phyloP scores from a whole-genome alignment of 2,888 invertebrate genomes.

The Malthinus seriepunctatus region DNA sequence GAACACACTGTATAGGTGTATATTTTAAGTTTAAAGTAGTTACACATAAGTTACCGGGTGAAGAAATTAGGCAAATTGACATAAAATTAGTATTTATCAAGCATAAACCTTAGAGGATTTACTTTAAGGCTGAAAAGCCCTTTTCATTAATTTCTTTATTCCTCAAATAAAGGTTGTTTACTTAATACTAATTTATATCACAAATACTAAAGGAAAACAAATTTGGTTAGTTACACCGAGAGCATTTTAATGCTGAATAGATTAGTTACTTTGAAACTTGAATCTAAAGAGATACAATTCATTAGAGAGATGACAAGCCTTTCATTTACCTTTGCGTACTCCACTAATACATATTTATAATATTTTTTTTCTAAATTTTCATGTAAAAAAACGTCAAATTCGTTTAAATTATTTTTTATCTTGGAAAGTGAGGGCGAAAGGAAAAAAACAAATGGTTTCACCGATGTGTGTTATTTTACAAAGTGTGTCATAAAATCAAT shows the following conservation, averaged over 20 bases:
- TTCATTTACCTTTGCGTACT: neutral
- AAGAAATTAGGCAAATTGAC: neutral
- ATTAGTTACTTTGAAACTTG: conserved; percentile 20
- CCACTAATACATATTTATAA: neutral
- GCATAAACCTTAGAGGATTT: conserved; percentile 2
- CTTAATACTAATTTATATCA: conserved; percentile 16
- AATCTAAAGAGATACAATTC: conserved; percentile 16
- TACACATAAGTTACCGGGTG: no score
- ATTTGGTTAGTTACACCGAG: conserved; percentile 20
- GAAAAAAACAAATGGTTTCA: neutral
- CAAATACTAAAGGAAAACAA: conserved; percentile 20
- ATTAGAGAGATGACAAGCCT: conserved; percentile 3
- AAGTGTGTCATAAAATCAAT: no score
- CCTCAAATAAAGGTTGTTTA: conserved; percentile 15
- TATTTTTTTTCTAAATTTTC: neutral
- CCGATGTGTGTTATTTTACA: no score
- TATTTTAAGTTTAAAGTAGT: no score
- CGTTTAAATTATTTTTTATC: no score
- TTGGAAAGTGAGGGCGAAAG: neutral
- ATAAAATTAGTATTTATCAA: conserved; percentile 14
- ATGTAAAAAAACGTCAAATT: neutral
- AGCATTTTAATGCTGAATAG: conserved; percentile 22
- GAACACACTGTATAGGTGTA: no score
- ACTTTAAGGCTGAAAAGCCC: conserved; percentile 12
- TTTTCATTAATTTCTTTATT: conserved; percentile 17